These are phyloP conservation scores for Gymnocypris eckloni DNA, from an alignment of 2,797 vertebrate genomes.

Conservation along the genomic window DNA sequence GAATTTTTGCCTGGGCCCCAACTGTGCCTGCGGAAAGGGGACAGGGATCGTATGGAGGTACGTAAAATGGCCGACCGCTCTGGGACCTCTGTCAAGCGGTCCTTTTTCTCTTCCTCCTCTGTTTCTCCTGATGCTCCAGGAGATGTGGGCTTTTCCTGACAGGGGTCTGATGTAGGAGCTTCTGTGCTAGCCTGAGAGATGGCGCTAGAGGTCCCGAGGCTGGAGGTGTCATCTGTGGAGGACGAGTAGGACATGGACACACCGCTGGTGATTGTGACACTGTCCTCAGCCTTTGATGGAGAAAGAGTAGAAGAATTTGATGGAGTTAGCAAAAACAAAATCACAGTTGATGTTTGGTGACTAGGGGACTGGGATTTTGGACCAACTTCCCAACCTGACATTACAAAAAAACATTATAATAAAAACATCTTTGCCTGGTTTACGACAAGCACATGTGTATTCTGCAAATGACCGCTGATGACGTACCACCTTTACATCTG, in stretches of 20 bases:
- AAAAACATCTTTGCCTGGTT: not conserved
- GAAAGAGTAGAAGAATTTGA: not conserved
- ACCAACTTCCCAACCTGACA: not conserved
- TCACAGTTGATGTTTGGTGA: not conserved
- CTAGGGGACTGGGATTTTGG: not conserved
- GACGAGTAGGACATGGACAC: slow-evolving; percentile 72
- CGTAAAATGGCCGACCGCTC: slow-evolving; percentile 73
- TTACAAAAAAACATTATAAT: rapidly evolving
- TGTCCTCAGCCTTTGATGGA: slow-evolving; percentile 60
- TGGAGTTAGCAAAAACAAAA: not conserved
- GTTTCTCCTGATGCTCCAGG: slow-evolving; percentile 66
- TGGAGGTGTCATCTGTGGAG: slow-evolving; percentile 78
- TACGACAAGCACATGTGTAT: not conserved
- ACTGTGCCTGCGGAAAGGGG: slow-evolving; percentile 90
- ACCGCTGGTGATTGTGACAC: slow-evolving; percentile 59
- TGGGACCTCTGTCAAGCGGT: slow-evolving; percentile 82
- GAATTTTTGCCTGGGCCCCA: slow-evolving; percentile 87
- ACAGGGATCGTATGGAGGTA: slow-evolving; percentile 79
- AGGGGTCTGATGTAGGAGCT: not conserved
- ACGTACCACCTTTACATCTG: not conserved
- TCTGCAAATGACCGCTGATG: not conserved
- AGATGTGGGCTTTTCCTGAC: slow-evolving; percentile 1
- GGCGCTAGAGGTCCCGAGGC: slow-evolving; percentile 41
- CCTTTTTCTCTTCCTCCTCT: slow-evolving; percentile 84
- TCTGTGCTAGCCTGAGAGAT: slow-evolving; percentile 41